Evolutionary conservation across 92 coral and sea anemone species (phyloP).

Genomic region (Palythoa grandis): DNA sequence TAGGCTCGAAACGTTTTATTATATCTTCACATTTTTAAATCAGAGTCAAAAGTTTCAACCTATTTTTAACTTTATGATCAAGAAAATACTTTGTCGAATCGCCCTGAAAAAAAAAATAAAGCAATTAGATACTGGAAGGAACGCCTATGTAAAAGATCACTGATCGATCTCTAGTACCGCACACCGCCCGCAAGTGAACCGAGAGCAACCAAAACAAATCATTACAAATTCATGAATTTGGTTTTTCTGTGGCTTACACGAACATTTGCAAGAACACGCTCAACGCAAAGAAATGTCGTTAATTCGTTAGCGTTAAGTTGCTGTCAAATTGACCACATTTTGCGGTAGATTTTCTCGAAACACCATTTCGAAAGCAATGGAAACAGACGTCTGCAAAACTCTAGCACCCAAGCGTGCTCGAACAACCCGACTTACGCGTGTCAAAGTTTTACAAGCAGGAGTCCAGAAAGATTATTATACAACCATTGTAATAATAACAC

Average conservation of each 20-base stretch:
- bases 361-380: constrained; percentile 38
- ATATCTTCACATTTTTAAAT: too few species aligned
- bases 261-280: constrained; percentile 39
- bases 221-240: constrained; percentile 46
- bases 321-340: constrained; percentile 9
- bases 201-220: constrained; percentile 53
- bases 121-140: constrained; percentile 35
- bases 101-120: constrained; percentile 69
- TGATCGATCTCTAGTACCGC: neutral
- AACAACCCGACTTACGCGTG: constrained; percentile 3
- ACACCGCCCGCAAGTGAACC: constrained; percentile 47
- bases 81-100: constrained; percentile 97
- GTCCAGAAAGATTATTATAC: constrained; percentile 21
- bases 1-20: too few species aligned
- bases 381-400: constrained; percentile 12
- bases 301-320: constrained; percentile 15
- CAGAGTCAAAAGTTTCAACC: too few species aligned
- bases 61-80: too few species aligned
- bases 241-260: constrained; percentile 35
- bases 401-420: constrained; percentile 14
- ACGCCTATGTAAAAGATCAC: constrained; percentile 47
- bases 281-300: constrained; percentile 21
- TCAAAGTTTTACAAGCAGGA: constrained; percentile 10
- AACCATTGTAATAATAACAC: neutral
- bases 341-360: constrained; percentile 10